phyloP scores from a whole-genome alignment of 2,113 vertebrate genomes.

The Pteruthius melanotis region DNA sequence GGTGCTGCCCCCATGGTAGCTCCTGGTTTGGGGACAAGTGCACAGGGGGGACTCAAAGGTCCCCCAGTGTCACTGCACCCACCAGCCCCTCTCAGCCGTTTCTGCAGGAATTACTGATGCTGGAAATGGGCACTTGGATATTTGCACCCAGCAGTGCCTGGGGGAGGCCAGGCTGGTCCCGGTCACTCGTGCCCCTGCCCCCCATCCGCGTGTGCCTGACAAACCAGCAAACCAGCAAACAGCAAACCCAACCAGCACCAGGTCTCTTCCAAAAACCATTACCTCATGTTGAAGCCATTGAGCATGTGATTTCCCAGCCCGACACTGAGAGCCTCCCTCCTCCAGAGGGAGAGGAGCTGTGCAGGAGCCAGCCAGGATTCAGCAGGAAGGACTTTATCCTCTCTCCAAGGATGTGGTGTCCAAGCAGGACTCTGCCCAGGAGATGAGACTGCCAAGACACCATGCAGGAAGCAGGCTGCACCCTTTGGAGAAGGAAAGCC shows the following conservation, averaged over 20 bases:
- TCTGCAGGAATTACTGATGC: neutral
- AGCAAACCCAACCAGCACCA: neutral
- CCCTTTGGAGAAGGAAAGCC: neutral
- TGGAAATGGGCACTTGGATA: neutral
- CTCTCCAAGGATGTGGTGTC: neutral
- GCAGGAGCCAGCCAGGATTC: neutral
- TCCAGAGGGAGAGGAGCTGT: neutral
- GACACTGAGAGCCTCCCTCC: neutral
- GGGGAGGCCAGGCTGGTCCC: neutral
- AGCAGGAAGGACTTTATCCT: neutral
- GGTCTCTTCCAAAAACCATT: neutral
- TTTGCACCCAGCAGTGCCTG: neutral
- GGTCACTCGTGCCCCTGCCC: neutral
- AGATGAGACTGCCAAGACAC: neutral
- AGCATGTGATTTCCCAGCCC: constrained; percentile 35
- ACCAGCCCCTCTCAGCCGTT: neutral
- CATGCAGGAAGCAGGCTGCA: neutral
- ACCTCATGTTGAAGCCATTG: neutral
- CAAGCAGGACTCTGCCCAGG: neutral
- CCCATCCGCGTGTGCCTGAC: neutral
- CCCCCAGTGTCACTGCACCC: fast-evolving
- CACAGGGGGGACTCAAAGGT: neutral
- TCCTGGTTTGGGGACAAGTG: neutral
- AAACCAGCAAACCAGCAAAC: neutral
- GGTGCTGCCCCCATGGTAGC: neutral